Percentiles rank a stretch among this genome's conserved stretches.
Conservation (phyloP, 2,888 invertebrate genomes). For the Dyspetes luteomarginatus region DNA sequence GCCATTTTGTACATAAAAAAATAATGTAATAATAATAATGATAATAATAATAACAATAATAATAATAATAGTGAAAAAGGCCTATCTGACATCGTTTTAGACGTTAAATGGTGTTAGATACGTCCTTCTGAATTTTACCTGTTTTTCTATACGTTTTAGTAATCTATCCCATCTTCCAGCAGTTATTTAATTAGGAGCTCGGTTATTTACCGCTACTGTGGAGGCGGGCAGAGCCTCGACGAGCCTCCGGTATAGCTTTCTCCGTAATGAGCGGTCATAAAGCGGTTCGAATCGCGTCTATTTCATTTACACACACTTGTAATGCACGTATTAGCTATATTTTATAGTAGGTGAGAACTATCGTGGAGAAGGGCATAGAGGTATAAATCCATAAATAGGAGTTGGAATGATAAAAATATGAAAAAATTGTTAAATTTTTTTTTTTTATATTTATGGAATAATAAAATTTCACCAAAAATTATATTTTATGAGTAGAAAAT, state of each 20-base stretch:
- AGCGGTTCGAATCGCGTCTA: conserved; percentile 54
- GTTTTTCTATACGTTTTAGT: conserved; percentile 31
- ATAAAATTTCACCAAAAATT: too few species aligned
- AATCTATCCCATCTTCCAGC: conserved; percentile 64
- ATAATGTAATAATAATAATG: too few species aligned
- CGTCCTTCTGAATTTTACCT: conserved; percentile 10
- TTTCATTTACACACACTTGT: background rate
- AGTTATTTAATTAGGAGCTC: conserved; percentile 75
- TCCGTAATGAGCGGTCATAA: conserved; percentile 73
- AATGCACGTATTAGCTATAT: too few species aligned
- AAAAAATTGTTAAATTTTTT: too few species aligned
- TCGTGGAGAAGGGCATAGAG: too few species aligned
- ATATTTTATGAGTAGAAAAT: background rate
- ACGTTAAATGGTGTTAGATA: background rate
- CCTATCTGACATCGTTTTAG: background rate
- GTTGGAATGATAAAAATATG: too few species aligned
- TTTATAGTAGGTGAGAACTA: too few species aligned
- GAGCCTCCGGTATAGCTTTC: conserved; percentile 71
- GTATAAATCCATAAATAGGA: too few species aligned
- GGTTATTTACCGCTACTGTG: conserved; percentile 62
- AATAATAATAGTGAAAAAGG: conserved; percentile 1
- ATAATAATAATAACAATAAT: too few species aligned
- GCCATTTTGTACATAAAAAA: background rate
- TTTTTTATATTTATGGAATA: too few species aligned
- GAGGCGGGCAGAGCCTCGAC: conserved; percentile 30